Evolutionary conservation across 2,888 invertebrate genomes (phyloP), one percentile per base, ranked within the genome.

Genomic region (Drosophila sordidula): DNA sequence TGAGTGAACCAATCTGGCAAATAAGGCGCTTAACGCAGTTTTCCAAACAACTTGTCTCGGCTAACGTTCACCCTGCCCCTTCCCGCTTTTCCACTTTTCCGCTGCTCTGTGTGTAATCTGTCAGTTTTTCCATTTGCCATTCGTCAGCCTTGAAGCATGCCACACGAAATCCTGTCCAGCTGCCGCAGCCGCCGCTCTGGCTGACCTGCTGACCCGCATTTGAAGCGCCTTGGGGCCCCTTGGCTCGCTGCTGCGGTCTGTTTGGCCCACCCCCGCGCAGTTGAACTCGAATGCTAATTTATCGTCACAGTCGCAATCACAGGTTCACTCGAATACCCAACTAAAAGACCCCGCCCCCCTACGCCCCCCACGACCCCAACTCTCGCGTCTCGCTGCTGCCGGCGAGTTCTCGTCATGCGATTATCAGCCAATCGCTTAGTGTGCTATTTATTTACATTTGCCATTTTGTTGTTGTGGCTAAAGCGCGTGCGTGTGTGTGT

Each of bases 371-470:
- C 26, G 6, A 3, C n/a, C 14, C 5, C 6, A 47, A 3, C 25
- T 11, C 41, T 36, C 32, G 4, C 44, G 34, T 59, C 49, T 54
- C 63, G 57, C 59, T 51, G 72, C 38, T 44, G 55, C 65, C 76
- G 55, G 67, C 59, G 63, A 68, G 64, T 67, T 62, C 76, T 83
- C 83, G 83, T 83, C 83, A 83, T 83, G 83, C 83, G 88, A 83
- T 83, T 83, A 83, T 83, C 83, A 83, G 83, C 80, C 83, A 88
- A 88, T 83, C 86, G 83, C 87, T 88, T 83, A 82, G 88, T 88
- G 79, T 70, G 88, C 74, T 78, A 81, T 85, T 75, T 75, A 83
- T 83, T 87, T 80, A 81, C 87, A 78, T 80, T 78, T 73, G 69
- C 70, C 58, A 74, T 76, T 70, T 58, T 41, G 57, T 64, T 80